Conservation (phyloP, 1,140 invertebrate species). For the Scylla paramamosain region DNA sequence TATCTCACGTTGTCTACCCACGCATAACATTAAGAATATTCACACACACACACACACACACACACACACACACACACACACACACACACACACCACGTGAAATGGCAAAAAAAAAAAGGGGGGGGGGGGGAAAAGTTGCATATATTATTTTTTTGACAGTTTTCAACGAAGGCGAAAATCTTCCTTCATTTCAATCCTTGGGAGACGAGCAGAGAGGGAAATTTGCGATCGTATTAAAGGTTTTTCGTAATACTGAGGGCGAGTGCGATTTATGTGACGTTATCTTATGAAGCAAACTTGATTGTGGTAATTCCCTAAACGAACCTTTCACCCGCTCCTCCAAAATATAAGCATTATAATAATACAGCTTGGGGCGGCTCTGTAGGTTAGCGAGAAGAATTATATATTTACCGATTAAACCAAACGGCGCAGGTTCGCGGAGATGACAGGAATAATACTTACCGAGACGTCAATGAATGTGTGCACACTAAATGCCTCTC, state of each 20-base stretch:
- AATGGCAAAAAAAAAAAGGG: too few species aligned
- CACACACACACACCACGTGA: too few species aligned
- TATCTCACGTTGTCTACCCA: too few species aligned
- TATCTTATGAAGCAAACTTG: background rate
- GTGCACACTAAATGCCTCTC: background rate
- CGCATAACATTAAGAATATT: too few species aligned
- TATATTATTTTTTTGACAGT: too few species aligned
- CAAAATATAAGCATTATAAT: slow-evolving; percentile 15
- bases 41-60: too few species aligned
- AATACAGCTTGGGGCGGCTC: background rate
- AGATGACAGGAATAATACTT: background rate
- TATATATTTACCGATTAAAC: background rate
- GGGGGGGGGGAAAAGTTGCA: too few species aligned
- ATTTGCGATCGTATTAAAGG: background rate
- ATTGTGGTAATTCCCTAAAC: background rate
- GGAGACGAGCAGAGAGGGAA: background rate
- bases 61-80: too few species aligned
- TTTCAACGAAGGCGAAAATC: too few species aligned
- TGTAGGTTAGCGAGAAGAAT: background rate
- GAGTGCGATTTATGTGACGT: too few species aligned
- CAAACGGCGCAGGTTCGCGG: background rate
- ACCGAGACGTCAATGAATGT: background rate
- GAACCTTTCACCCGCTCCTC: background rate
- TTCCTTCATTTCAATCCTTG: background rate
- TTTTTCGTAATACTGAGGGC: background rate